phyloP scores from a whole-genome alignment of 1,140 invertebrate genomes.

The Melipona quadrifasciata region DNA sequence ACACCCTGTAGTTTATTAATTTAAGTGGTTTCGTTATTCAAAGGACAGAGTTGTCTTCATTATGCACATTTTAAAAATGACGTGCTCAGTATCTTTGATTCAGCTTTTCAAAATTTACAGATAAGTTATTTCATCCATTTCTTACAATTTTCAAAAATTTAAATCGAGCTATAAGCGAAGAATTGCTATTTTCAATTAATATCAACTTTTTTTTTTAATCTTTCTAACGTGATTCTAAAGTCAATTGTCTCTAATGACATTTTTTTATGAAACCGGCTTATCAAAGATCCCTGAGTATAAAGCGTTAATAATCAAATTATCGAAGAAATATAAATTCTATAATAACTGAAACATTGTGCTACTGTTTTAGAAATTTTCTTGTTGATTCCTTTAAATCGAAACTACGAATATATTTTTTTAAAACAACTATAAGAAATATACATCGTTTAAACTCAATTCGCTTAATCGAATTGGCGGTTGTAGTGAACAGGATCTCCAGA shows the following conservation, averaged over 20 bases:
- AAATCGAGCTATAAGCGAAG: neutral
- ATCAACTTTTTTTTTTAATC: neutral
- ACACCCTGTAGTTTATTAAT: neutral
- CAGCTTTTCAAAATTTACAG: neutral
- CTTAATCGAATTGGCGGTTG: neutral
- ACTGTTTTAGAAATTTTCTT: neutral
- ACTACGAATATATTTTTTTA: neutral
- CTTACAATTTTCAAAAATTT: conserved; percentile 4
- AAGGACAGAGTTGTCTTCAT: neutral
- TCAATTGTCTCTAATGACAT: conserved; percentile 5
- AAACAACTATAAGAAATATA: neutral
- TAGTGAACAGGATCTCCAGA: neutral
- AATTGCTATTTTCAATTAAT: neutral
- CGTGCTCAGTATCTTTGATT: neutral
- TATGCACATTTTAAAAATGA: neutral
- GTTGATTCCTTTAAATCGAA: neutral
- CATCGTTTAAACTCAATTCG: neutral
- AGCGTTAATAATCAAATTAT: conserved; percentile 50
- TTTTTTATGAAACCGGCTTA: conserved; percentile 26
- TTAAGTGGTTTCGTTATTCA: neutral
- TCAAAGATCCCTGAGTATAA: conserved; percentile 63
- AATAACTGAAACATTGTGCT: neutral
- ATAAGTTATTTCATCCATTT: neutral
- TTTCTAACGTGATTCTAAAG: neutral
- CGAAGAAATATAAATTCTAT: conserved; percentile 22